Conservation (phyloP, 1,140 invertebrate genomes). For the Orchesella cincta region DNA sequence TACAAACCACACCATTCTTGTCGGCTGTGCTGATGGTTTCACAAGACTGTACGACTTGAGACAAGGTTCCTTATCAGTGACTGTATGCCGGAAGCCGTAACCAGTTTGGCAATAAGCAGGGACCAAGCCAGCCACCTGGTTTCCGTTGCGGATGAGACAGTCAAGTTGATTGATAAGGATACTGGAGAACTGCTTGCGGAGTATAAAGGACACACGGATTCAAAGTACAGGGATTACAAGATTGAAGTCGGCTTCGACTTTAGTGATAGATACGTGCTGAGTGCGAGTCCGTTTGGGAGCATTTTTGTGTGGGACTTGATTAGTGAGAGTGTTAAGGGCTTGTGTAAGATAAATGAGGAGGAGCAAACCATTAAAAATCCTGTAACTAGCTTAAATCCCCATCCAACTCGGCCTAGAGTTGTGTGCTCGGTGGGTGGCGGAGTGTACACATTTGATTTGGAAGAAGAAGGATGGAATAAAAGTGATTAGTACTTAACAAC, state of each 20-base stretch:
- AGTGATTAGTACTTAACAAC: too few species aligned
- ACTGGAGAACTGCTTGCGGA: slow-evolving; percentile 76
- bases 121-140: slow-evolving; percentile 85
- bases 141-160: slow-evolving; percentile 75
- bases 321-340: slow-evolving; percentile 36
- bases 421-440: not conserved
- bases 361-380: not conserved
- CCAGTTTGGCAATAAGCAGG: slow-evolving; percentile 72
- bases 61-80: slow-evolving; percentile 78
- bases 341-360: not conserved
- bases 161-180: slow-evolving; percentile 86
- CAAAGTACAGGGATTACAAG: slow-evolving; percentile 41
- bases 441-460: slow-evolving; percentile 20
- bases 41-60: slow-evolving; percentile 88
- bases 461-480: slow-evolving; percentile 15
- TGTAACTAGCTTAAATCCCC: slow-evolving; percentile 9
- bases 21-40: slow-evolving; percentile 85
- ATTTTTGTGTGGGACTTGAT: slow-evolving; percentile 45
- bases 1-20: slow-evolving; percentile 86
- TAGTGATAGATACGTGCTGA: slow-evolving; percentile 41
- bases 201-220: slow-evolving; percentile 55
- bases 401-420: not conserved
- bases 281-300: slow-evolving; percentile 40
- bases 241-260: slow-evolving; percentile 46
- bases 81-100: slow-evolving; percentile 78